A percentile compares a stretch with the other conserved stretches of the same genome.
Conservation (phyloP, 2,113 vertebrate genomes). For the Hemiprocne comata region DNA sequence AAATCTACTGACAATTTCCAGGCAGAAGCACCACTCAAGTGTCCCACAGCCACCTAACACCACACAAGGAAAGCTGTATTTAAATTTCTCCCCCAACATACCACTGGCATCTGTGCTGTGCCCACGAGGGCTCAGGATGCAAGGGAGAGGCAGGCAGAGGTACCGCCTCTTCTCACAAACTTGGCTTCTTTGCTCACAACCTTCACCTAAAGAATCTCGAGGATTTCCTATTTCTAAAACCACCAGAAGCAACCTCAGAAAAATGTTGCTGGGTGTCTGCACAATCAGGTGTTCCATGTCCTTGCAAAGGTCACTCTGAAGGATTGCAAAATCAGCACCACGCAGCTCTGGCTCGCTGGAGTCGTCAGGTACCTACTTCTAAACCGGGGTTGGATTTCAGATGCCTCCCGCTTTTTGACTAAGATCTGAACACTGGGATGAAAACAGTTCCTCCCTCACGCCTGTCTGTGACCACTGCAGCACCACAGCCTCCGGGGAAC, state of each 20-base stretch:
- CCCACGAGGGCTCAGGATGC: not conserved
- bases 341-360: not conserved
- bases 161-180: not conserved
- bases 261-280: not conserved
- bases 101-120: not conserved
- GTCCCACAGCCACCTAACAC: not conserved
- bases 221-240: not conserved
- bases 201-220: not conserved
- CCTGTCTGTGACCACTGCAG: fast-evolving
- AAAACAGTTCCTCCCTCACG: not conserved
- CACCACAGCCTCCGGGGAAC: not conserved
- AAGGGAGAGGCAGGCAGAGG: not conserved
- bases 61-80: not conserved
- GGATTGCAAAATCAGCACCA: not conserved
- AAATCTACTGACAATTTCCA: not conserved
- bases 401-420: not conserved
- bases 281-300: fast-evolving
- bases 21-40: not conserved
- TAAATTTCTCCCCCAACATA: not conserved
- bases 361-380: not conserved
- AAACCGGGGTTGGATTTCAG: fast-evolving
- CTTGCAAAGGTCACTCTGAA: not conserved
- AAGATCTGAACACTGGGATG: not conserved
- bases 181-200: not conserved
- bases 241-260: not conserved